Conservation (phyloP, 2,113 vertebrate genomes). For the Bagarius yarrelli region DNA sequence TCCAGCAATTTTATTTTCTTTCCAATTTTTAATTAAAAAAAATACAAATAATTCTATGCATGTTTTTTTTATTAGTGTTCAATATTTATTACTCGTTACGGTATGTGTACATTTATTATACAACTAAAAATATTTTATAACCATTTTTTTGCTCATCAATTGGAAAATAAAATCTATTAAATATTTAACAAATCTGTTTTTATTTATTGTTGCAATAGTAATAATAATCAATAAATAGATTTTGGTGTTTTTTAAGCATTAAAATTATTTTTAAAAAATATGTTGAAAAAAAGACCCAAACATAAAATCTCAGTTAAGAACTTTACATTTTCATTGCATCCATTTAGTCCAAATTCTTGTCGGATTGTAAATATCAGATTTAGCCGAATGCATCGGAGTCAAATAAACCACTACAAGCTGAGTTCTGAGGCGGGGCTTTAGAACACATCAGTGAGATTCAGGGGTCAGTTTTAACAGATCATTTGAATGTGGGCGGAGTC, state of each 20-base stretch:
- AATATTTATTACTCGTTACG: neutral
- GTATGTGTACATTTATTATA: neutral
- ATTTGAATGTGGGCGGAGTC: neutral
- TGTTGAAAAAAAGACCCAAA: neutral
- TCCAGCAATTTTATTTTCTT: constrained; percentile 4
- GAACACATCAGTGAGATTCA: neutral
- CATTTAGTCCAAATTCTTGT: neutral
- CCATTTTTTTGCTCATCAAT: neutral
- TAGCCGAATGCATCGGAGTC: neutral
- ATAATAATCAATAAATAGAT: too few species aligned
- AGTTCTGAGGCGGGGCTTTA: neutral
- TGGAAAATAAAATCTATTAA: neutral
- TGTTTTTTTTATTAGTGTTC: neutral
- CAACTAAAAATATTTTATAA: neutral
- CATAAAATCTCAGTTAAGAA: neutral
- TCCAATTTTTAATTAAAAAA: neutral
- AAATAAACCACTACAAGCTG: too few species aligned
- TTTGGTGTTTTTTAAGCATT: too few species aligned
- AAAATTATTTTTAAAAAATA: too few species aligned
- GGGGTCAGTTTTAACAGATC: neutral
- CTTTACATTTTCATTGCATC: neutral
- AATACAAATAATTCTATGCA: neutral
- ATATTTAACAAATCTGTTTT: too few species aligned
- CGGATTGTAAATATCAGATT: neutral
- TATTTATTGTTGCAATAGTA: too few species aligned